Conservation (phyloP, 2,113 vertebrate genomes). For the Leptodactylus fuscus region DNA sequence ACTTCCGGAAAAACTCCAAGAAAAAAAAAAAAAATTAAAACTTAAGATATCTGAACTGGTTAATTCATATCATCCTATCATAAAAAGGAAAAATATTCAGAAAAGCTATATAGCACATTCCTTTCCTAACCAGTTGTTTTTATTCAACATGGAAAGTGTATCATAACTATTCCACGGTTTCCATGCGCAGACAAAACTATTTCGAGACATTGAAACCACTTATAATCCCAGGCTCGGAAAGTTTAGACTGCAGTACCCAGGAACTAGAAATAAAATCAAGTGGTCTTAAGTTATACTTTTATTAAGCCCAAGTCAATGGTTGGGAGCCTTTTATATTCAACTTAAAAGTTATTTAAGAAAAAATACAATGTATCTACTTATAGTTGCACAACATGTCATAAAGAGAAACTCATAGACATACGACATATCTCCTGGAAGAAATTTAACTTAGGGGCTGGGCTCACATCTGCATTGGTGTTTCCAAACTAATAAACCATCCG, state of each 20-base stretch:
- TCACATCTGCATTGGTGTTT: too few relatives aligned
- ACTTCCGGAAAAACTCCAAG: too few relatives aligned
- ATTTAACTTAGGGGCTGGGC: too few relatives aligned
- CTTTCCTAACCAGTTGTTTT: background rate
- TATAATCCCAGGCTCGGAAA: background rate
- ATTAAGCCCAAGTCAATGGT: too few relatives aligned
- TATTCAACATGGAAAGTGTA: background rate
- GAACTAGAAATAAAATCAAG: conserved; percentile 18
- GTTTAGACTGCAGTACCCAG: background rate
- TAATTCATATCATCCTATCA: too few relatives aligned
- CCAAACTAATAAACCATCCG: too few relatives aligned
- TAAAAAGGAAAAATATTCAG: background rate
- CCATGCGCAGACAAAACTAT: conserved; percentile 28
- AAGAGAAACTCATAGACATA: too few relatives aligned
- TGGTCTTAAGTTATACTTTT: background rate
- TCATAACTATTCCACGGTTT: conserved; percentile 7
- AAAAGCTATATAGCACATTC: background rate
- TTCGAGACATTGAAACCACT: background rate
- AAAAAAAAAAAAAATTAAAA: too few relatives aligned
- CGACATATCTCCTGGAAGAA: too few relatives aligned
- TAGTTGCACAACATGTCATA: too few relatives aligned
- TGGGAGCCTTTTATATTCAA: background rate
- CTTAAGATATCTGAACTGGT: too few relatives aligned
- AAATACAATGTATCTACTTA: too few relatives aligned
- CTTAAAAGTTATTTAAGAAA: background rate